Conservation (phyloP, 1,140 invertebrate genomes). For the Meloidogyne hapla region DNA sequence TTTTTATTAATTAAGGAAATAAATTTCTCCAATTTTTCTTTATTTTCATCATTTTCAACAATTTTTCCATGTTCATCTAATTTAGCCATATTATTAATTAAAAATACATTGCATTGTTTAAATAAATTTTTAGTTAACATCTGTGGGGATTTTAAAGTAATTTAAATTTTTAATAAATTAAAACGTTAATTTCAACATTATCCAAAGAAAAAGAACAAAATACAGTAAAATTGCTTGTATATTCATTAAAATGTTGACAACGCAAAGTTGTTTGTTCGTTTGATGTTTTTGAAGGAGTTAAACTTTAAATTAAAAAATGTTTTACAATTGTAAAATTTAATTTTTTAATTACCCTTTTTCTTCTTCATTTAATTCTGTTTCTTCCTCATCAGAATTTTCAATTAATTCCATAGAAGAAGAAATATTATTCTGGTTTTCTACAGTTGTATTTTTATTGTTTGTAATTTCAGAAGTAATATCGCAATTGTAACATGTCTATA, state of each 20-base stretch:
- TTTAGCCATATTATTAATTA: slow-evolving; percentile 1
- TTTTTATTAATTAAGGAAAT: not conserved
- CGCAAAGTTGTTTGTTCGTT: not conserved
- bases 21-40: slow-evolving; percentile 3
- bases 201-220: not conserved
- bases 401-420: not conserved
- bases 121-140: not conserved
- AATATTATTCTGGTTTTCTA: not conserved
- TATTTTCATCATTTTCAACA: not conserved
- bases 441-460: not conserved
- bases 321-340: not conserved
- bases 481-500: not conserved
- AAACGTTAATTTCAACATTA: not conserved
- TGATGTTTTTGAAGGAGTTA: not conserved
- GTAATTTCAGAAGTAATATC: not conserved
- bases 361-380: not conserved
- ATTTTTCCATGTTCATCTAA: not conserved
- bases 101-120: not conserved
- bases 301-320: not conserved
- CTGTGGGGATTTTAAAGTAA: not conserved
- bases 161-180: not conserved
- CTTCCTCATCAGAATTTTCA: not conserved
- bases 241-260: not conserved
- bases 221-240: not conserved
- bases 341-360: not conserved